A percentile compares a stretch with the other conserved stretches of the same genome.
Evolutionary conservation across 2,113 vertebrate species (phyloP).

Genomic region (Nanorana parkeri): DNA sequence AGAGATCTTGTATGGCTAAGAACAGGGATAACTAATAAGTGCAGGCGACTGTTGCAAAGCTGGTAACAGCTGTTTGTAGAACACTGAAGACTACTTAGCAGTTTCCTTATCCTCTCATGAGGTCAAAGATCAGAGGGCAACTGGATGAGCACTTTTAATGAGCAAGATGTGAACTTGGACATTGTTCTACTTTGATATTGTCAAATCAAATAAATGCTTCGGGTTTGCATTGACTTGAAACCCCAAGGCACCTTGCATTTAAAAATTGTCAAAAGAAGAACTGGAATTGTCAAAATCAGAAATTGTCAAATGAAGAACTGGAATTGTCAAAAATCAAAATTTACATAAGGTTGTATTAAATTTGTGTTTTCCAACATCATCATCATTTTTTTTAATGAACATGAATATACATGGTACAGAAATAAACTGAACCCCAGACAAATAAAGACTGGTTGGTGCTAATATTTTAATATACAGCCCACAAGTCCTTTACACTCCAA

Average conservation of each 20-base stretch:
- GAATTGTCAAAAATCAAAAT: constrained; percentile 20
- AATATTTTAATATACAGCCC: too few species aligned
- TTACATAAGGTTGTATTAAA: background rate
- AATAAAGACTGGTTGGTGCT: too few species aligned
- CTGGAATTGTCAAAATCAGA: constrained; percentile 12
- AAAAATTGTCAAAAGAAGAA: constrained; percentile 6
- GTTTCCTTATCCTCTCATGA: constrained; percentile 19
- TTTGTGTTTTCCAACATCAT: constrained; percentile 1
- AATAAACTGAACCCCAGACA: too few species aligned
- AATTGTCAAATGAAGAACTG: constrained; percentile 5
- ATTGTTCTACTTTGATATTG: constrained; percentile 33
- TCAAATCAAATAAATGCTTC: constrained; percentile 26
- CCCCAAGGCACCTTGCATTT: constrained; percentile 23
- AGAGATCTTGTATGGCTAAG: background rate
- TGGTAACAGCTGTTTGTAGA: constrained; percentile 34
- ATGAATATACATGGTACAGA: background rate
- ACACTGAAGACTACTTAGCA: constrained; percentile 34
- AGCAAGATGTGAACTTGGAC: constrained; percentile 41
- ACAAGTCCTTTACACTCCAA: too few species aligned
- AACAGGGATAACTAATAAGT: constrained; percentile 23
- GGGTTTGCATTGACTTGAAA: constrained; percentile 15
- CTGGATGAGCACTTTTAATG: constrained; percentile 47
- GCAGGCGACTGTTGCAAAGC: constrained; percentile 16
- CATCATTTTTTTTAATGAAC: background rate
- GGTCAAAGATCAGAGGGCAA: constrained; percentile 34